Conservation (phyloP, 2,797 vertebrate genomes). For the Thamnophis elegans region DNA sequence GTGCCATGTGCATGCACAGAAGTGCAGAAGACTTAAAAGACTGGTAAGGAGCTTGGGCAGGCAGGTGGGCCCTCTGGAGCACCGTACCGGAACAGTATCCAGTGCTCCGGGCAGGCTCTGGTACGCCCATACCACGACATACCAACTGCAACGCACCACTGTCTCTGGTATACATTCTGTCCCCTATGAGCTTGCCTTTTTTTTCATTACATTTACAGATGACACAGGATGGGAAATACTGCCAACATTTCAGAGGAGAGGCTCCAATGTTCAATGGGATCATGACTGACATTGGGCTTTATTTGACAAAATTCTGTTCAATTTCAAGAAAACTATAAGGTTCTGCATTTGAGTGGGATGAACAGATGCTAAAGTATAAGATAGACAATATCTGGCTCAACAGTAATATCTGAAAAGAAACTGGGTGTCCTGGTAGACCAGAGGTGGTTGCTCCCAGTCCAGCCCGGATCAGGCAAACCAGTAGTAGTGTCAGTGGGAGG, state of each 20-base stretch:
- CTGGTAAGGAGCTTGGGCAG: no score
- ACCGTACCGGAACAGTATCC: no score
- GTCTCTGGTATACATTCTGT: neutral
- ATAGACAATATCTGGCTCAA: neutral
- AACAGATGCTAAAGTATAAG: neutral
- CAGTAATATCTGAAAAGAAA: neutral
- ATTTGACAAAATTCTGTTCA: neutral
- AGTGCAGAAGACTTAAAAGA: no score
- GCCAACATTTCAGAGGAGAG: neutral
- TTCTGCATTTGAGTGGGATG: neutral
- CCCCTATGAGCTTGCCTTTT: neutral
- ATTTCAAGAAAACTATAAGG: neutral
- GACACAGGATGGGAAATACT: neutral
- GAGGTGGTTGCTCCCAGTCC: no score
- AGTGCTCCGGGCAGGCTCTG: no score
- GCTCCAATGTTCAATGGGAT: neutral
- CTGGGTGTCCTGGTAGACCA: neutral
- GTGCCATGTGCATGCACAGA: no score
- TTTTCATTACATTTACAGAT: neutral
- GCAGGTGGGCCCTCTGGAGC: no score
- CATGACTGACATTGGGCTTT: neutral
- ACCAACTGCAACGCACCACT: no score
- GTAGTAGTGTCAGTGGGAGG: no score
- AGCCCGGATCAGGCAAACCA: no score
- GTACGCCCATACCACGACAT: no score